phyloP scores from a whole-genome alignment of 2,797 vertebrate genomes.

The Naso thynnoides region DNA sequence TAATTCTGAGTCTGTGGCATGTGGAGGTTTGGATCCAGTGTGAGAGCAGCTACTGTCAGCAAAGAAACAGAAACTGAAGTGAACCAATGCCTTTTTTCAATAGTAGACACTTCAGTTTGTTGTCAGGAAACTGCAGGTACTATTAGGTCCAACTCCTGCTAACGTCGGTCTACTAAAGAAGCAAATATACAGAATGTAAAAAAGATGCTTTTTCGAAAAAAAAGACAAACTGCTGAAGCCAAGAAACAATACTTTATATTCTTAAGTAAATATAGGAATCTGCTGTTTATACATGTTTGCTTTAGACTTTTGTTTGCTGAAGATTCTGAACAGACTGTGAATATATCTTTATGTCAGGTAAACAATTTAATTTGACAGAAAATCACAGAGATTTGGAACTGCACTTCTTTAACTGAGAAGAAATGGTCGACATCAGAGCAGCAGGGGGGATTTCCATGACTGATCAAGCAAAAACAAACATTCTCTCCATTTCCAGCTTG shows the following conservation, averaged over 20 bases:
- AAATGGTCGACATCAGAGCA: neutral
- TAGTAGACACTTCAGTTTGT: neutral
- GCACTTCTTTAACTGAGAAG: no score
- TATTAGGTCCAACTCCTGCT: neutral
- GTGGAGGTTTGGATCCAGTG: neutral
- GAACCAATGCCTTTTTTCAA: neutral
- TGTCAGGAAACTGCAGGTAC: neutral
- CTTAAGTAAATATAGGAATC: neutral
- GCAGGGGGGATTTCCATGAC: neutral
- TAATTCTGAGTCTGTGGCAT: conserved; percentile 17
- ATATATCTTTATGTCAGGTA: neutral
- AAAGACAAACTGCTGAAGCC: no score
- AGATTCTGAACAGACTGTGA: neutral
- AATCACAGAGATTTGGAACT: neutral
- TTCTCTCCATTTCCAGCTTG: no score
- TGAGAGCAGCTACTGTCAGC: neutral
- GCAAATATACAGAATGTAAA: no score
- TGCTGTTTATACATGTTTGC: no score
- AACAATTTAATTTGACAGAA: neutral
- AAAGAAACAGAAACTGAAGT: neutral
- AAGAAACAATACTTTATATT: neutral
- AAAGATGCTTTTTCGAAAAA: no score
- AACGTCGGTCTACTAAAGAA: neutral
- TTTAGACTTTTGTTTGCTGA: neutral
- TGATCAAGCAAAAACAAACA: neutral